Conservation (phyloP, 1,140 invertebrate species). For the Periplaneta americana region DNA sequence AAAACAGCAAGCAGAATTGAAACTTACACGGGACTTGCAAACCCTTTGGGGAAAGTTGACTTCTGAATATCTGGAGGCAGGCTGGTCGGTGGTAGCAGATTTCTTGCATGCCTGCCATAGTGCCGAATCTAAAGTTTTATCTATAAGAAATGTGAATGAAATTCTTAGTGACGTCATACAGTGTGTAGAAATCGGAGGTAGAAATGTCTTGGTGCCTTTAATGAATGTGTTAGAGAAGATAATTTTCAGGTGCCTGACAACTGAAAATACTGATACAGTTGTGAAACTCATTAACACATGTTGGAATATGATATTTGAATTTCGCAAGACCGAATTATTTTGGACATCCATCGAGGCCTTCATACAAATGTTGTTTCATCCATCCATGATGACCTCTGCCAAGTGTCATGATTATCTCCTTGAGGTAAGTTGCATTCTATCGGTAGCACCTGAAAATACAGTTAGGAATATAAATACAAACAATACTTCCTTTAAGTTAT, state of each 20-base stretch:
- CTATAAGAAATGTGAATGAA: not conserved
- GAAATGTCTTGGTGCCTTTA: constrained; percentile 14
- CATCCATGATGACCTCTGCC: constrained; percentile 3
- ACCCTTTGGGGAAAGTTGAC: constrained; percentile 17
- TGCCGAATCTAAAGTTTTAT: not conserved
- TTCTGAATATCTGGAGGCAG: constrained; percentile 14
- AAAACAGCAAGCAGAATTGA: constrained; percentile 8
- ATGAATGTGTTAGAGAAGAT: not conserved
- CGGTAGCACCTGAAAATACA: no score
- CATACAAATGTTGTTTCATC: constrained; percentile 22
- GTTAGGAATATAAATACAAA: no score
- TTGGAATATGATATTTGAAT: constrained; percentile 26
- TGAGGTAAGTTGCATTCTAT: not conserved
- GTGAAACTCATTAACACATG: constrained; percentile 6
- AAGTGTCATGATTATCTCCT: not conserved
- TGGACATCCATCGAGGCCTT: constrained; percentile 27
- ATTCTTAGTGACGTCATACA: constrained; percentile 21
- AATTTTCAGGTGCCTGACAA: not conserved
- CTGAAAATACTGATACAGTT: not conserved
- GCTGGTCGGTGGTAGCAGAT: constrained; percentile 14
- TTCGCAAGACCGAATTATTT: constrained; percentile 30
- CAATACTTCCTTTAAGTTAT: no score
- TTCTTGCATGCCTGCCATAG: not conserved
- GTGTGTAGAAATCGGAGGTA: constrained; percentile 24
- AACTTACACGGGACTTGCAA: constrained; percentile 20